Conservation (phyloP, 1,140 invertebrate genomes). For the Paraescarpia echinospica region DNA sequence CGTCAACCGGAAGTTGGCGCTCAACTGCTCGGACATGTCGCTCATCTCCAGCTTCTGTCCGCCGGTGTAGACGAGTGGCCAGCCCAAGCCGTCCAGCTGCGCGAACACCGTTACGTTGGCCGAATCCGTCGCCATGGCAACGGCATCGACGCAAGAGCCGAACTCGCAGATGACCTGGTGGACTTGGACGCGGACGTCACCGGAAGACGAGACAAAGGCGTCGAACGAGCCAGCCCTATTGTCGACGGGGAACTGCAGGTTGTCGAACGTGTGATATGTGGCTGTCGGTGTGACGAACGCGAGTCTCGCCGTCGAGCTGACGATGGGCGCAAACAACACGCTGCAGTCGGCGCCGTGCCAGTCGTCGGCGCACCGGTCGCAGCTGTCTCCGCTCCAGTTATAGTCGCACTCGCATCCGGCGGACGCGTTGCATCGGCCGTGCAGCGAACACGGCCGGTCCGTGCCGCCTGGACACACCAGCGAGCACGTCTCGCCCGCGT, state of each 20-base stretch:
- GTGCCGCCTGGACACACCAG: slow-evolving; percentile 35
- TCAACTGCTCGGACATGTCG: background rate
- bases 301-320: slow-evolving; percentile 20
- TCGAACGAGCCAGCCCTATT: slow-evolving; percentile 31
- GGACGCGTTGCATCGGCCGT: slow-evolving; percentile 29
- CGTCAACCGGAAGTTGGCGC: background rate
- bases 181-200: slow-evolving; percentile 29
- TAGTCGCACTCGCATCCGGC: slow-evolving; percentile 34
- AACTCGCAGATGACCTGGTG: slow-evolving; percentile 18
- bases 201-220: slow-evolving; percentile 18
- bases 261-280: slow-evolving; percentile 33
- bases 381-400: slow-evolving; percentile 36
- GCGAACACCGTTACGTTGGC: background rate
- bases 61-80: background rate
- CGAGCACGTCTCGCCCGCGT: slow-evolving; percentile 32
- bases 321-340: slow-evolving; percentile 20
- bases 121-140: background rate
- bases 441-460: slow-evolving; percentile 30
- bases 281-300: slow-evolving; percentile 30
- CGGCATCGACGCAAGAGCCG: background rate
- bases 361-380: slow-evolving; percentile 28
- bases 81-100: background rate
- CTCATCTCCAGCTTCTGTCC: slow-evolving; percentile 5
- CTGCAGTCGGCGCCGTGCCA: slow-evolving; percentile 34
- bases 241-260: slow-evolving; percentile 27